phyloP scores from a whole-genome alignment of 2,888 invertebrate genomes.

The Rhagonycha fulva region DNA sequence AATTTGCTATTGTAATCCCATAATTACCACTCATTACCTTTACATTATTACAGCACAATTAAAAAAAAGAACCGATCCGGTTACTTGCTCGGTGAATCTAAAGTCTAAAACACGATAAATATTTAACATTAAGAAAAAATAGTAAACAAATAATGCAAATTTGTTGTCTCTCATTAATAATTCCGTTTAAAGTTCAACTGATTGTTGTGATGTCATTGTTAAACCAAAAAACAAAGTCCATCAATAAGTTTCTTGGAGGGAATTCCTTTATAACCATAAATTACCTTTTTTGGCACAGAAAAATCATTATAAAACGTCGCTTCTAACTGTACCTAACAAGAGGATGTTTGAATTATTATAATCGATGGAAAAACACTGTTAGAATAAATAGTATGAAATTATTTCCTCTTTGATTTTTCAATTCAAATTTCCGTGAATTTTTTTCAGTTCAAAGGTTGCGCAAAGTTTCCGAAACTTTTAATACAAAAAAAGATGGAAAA shows the following conservation, averaged over 20 bases:
- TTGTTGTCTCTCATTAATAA: background rate
- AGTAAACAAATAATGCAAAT: background rate
- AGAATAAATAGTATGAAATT: background rate
- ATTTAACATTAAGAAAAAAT: background rate
- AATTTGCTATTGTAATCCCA: background rate
- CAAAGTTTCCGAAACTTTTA: background rate
- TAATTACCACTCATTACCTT: constrained; percentile 27
- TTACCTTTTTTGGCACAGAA: background rate
- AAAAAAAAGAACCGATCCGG: background rate
- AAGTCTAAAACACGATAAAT: background rate
- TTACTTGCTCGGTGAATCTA: background rate
- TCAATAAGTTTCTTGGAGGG: background rate
- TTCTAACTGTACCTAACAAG: background rate
- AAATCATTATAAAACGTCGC: background rate
- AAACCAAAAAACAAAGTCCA: background rate
- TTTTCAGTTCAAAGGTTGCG: no score
- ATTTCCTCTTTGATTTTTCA: background rate
- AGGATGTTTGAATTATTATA: background rate
- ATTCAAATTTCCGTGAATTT: background rate
- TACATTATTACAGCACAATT: background rate
- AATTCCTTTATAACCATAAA: background rate
- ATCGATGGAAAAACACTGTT: background rate
- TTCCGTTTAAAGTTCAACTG: background rate
- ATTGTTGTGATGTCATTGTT: background rate
- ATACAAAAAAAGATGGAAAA: background rate